These are phyloP conservation scores for Sarcophaga peregrina DNA, from an alignment of 1,140 invertebrate genomes.

Conservation along the genomic window DNA sequence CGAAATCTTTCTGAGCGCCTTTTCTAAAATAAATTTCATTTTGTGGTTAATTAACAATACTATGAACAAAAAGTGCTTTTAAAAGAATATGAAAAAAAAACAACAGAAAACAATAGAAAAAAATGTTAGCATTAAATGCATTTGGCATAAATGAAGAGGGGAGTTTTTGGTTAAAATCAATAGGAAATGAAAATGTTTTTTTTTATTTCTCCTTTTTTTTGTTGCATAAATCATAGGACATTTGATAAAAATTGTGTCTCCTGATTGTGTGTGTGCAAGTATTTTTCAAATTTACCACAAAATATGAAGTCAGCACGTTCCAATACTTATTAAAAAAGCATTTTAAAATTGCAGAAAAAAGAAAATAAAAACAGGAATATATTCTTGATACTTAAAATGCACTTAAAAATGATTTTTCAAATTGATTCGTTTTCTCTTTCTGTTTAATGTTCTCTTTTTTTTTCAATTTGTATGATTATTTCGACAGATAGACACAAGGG, in stretches of 20 bases:
- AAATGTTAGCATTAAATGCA: background rate
- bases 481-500: background rate
- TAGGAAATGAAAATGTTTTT: background rate
- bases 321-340: slow-evolving; percentile 37
- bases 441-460: too few species aligned
- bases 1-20: too few species aligned
- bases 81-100: background rate
- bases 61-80: too few species aligned
- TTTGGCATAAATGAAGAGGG: too few species aligned
- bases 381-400: background rate
- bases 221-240: too few species aligned
- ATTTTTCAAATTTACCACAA: background rate
- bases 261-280: too few species aligned
- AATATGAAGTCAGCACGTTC: slow-evolving; percentile 39
- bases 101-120: background rate
- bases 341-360: background rate
- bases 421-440: background rate
- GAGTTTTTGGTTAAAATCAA: background rate
- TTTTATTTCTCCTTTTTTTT: too few species aligned
- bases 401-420: slow-evolving; percentile 2
- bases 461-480: background rate
- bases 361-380: background rate
- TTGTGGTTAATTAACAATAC: slow-evolving; percentile 13
- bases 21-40: background rate
- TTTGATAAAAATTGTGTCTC: too few species aligned